Evolutionary conservation across 2,113 vertebrate species (phyloP), one percentile per base, ranked within the genome.

Genomic region (Glareola pratincola): DNA sequence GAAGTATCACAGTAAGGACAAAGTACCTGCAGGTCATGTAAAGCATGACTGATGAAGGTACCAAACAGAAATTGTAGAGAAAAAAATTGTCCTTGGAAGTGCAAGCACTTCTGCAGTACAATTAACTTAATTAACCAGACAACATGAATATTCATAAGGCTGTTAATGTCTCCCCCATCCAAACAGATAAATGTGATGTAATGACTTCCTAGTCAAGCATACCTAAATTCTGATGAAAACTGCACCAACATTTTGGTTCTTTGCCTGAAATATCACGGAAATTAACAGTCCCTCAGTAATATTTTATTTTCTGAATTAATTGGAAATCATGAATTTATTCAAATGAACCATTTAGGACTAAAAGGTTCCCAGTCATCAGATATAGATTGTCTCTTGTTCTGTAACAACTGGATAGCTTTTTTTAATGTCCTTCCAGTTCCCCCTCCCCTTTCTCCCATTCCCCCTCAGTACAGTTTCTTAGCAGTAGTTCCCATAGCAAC

Each of bases 101-200:
- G 97, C 93, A 98, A 98, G 98, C 98, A 99, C 98, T 99, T 99
- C 98, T 98, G 98, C 98, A 98, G 98, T 98, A 98, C 98, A 99
- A 99, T 99, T 99, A 99, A 99, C 98, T 99, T 99, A 99, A 99
- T 99, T 99, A 99, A 98, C 98, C 98, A 99, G 98, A 98, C 97
- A 47, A 83, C 98, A 99, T 99, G 99, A 99, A 99, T 99, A 99
- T 99, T 99, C 98, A 99, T 99, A 98, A 98, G 98, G 97, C 98
- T 97, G 98, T 98, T 99, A 99, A 99, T 99, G 99, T 98, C 98
- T 98, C 97, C 98, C 98, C 98, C 98, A 98, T 98, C 98, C 98
- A 98, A 98, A 98, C 98, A 98, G 98, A 99, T 98, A 98, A 99
- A 99, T 98, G 98, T 98, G 98, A 99, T 98, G 98, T 98, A 98